phyloP scores from a whole-genome alignment of 2,888 invertebrate genomes.

The Nomada lathburiana region DNA sequence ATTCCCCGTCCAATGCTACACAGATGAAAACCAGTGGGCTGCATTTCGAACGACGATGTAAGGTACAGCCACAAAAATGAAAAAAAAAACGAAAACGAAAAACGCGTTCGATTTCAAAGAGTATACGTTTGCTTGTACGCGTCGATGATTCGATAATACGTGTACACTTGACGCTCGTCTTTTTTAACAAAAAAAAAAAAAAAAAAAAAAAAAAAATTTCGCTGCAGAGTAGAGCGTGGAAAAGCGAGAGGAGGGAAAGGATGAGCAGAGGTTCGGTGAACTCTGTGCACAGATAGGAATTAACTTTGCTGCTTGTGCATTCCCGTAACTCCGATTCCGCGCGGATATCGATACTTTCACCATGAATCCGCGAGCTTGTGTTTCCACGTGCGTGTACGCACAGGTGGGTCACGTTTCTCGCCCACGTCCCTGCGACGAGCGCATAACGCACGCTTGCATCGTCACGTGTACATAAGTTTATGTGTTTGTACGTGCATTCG shows the following conservation, averaged over 20 bases:
- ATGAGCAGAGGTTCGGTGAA: conserved; percentile 40
- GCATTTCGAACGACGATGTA: no score
- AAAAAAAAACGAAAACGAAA: background rate
- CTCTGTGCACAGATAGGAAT: conserved; percentile 39
- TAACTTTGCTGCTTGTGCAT: conserved; percentile 44
- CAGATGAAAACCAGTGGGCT: no score
- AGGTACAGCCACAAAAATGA: background rate
- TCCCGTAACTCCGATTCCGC: conserved; percentile 54
- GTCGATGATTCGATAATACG: background rate
- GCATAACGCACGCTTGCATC: conserved; percentile 28
- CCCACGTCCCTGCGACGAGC: conserved; percentile 21
- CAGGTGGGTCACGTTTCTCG: conserved; percentile 70
- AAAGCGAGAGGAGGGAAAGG: conserved; percentile 9
- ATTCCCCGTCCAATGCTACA: no score
- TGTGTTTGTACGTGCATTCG: background rate
- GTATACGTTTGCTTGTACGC: background rate
- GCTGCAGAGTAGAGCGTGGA: background rate
- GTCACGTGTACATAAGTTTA: background rate
- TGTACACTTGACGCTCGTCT: background rate
- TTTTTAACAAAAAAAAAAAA: no score
- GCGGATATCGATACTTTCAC: conserved; percentile 72
- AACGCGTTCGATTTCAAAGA: background rate
- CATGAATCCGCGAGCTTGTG: conserved; percentile 60
- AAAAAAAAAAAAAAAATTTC: background rate
- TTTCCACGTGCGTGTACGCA: conserved; percentile 60